phyloP scores from a whole-genome alignment of 64 coral and sea anemone species.

The Orbicella faveolata region DNA sequence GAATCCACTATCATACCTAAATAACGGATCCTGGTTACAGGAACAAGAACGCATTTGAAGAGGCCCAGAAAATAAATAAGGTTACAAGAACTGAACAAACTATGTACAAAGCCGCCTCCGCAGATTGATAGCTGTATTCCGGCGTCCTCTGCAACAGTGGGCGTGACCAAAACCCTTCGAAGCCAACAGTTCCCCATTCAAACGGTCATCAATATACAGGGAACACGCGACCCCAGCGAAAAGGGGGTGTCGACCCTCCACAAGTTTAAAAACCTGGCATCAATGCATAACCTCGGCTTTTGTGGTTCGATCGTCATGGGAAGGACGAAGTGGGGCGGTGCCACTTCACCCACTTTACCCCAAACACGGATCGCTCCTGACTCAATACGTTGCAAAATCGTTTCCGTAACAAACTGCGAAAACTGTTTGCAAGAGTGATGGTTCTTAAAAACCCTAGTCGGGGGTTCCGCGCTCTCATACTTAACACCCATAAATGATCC shows the following conservation, averaged over 20 bases:
- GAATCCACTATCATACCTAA: slow-evolving; percentile 28
- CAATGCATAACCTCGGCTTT: slow-evolving; percentile 17
- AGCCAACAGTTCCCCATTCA: slow-evolving; percentile 28
- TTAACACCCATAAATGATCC: slow-evolving; percentile 4
- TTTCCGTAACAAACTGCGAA: too few species aligned
- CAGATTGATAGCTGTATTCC: slow-evolving; percentile 19
- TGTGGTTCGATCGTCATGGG: neutral
- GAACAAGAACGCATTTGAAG: slow-evolving; percentile 44
- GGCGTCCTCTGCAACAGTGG: neutral
- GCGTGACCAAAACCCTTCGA: neutral
- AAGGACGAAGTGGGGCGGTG: neutral
- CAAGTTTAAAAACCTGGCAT: slow-evolving; percentile 8
- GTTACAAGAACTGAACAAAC: slow-evolving; percentile 16
- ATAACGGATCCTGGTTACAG: neutral
- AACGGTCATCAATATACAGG: slow-evolving; percentile 25
- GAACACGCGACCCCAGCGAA: slow-evolving; percentile 10
- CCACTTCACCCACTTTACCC: neutral
- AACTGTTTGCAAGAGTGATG: slow-evolving; percentile 24
- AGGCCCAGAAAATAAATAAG: neutral
- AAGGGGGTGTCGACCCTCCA: neutral
- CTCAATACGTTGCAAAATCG: neutral
- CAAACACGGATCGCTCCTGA: slow-evolving; percentile 14
- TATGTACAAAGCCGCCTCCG: slow-evolving; percentile 28
- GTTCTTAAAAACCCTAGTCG: neutral
- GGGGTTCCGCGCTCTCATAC: neutral